Percentiles rank a stretch among this genome's conserved stretches.
Conservation (phyloP, 1,140 invertebrate species). For the Conus ventricosus region DNA sequence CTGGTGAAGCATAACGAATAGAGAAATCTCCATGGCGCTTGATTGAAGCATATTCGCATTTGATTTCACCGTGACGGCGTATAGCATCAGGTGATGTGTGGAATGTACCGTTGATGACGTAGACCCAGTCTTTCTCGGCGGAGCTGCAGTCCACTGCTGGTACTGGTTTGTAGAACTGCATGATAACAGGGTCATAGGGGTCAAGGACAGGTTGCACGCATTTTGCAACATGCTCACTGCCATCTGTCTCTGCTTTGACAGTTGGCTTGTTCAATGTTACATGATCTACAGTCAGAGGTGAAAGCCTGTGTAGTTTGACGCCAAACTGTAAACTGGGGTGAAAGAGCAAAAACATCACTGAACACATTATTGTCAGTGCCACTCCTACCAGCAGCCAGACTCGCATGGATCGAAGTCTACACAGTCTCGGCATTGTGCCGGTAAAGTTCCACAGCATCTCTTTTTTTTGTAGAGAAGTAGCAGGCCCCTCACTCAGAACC, state of each 20-base stretch:
- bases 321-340: too few relatives aligned
- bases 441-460: too few relatives aligned
- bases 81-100: constrained; percentile 38
- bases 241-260: not conserved
- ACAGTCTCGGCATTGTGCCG: too few relatives aligned
- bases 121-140: constrained; percentile 66
- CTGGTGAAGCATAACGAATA: constrained; percentile 23
- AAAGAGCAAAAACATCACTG: too few relatives aligned
- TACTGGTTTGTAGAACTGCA: constrained; percentile 80
- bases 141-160: constrained; percentile 79
- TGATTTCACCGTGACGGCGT: constrained; percentile 51
- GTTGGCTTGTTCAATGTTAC: too few relatives aligned
- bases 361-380: too few relatives aligned
- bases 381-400: too few relatives aligned
- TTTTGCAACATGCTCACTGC: constrained; percentile 55
- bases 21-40: constrained; percentile 39
- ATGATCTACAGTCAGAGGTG: too few relatives aligned
- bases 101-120: constrained; percentile 49
- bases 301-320: too few relatives aligned
- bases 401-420: too few relatives aligned
- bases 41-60: constrained; percentile 57
- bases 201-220: constrained; percentile 82
- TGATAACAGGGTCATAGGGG: constrained; percentile 81
- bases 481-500: too few relatives aligned
- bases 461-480: too few relatives aligned